Conservation (phyloP, 23 tunicate species). For the Styela clava region DNA sequence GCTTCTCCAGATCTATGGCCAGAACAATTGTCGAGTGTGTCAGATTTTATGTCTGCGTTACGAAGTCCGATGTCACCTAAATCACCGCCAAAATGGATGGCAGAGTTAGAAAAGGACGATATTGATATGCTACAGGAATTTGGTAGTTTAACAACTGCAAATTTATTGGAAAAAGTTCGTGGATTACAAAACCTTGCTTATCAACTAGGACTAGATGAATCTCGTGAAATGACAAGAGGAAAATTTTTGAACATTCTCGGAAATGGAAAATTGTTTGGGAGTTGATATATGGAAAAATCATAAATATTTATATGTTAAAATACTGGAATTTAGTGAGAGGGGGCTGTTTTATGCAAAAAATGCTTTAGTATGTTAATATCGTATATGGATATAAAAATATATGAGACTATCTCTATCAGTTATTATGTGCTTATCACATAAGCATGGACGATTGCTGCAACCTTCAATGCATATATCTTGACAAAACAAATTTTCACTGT, state of each 20-base stretch:
- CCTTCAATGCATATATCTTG: no score
- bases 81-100: slow-evolving; percentile 75
- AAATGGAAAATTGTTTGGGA: slow-evolving; percentile 36
- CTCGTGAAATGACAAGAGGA: slow-evolving; percentile 94
- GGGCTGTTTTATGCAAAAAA: no score
- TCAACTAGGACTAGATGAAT: slow-evolving; percentile 90
- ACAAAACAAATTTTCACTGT: no score
- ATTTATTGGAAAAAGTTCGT: slow-evolving; percentile 82
- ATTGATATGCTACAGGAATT: slow-evolving; percentile 91
- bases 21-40: slow-evolving; percentile 75
- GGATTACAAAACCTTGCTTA: slow-evolving; percentile 88
- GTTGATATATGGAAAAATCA: background rate
- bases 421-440: no score
- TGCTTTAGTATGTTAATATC: no score
- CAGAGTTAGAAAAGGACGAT: slow-evolving; percentile 70
- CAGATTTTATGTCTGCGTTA: slow-evolving; percentile 67
- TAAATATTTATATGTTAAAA: no score
- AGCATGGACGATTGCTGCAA: no score
- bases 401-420: no score
- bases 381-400: no score
- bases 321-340: no score
- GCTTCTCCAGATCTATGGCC: slow-evolving; percentile 97
- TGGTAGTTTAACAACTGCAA: slow-evolving; percentile 85
- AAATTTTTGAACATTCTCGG: slow-evolving; percentile 85
- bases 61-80: slow-evolving; percentile 81